Conservation (phyloP, 2,797 vertebrate species). For the Anguilla anguilla region DNA sequence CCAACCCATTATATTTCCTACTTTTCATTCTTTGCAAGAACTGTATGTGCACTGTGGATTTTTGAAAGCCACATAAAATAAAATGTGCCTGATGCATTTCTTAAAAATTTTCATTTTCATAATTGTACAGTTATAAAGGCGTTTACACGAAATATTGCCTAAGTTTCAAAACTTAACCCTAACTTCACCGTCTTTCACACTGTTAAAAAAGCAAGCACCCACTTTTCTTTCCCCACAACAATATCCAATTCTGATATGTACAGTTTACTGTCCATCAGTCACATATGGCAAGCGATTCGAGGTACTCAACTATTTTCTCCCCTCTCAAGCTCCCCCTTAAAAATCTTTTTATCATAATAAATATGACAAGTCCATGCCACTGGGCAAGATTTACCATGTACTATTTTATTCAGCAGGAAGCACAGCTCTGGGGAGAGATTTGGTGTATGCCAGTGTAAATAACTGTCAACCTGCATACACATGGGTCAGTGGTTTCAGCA, state of each 20-base stretch:
- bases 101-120: no score
- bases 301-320: not conserved
- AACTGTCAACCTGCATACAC: slow-evolving; percentile 46
- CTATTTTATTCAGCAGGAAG: slow-evolving; percentile 64
- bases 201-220: not conserved
- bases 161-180: not conserved
- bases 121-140: no score
- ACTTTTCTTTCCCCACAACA: not conserved
- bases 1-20: no score
- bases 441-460: slow-evolving; percentile 48
- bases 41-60: no score
- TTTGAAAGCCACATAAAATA: no score
- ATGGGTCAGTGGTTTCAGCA: slow-evolving; percentile 63
- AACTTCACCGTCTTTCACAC: not conserved
- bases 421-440: slow-evolving; percentile 60
- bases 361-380: slow-evolving; percentile 49
- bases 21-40: no score
- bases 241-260: not conserved
- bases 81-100: no score
- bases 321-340: not conserved
- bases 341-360: slow-evolving; percentile 47
- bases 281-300: not conserved
- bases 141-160: no score
- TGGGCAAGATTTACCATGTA: slow-evolving; percentile 54
- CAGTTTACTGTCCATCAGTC: not conserved